These are phyloP conservation scores for Lemur catta DNA, from an alignment of 2,797 vertebrate genomes.

Conservation along the genomic window DNA sequence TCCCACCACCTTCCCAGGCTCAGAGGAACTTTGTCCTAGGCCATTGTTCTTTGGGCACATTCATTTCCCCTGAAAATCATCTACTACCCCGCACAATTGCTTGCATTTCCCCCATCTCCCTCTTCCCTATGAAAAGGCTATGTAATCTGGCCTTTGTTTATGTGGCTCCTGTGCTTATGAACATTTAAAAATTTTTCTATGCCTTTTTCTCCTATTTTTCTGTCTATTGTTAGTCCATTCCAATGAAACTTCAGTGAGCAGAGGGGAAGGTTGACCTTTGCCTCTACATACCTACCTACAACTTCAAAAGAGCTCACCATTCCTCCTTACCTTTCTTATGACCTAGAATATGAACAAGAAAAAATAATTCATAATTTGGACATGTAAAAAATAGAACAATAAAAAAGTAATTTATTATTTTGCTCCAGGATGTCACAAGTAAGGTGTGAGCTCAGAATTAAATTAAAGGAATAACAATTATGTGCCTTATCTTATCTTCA, in stretches of 20 bases:
- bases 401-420: neutral
- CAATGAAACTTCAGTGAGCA: neutral
- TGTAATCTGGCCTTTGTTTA: neutral
- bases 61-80: neutral
- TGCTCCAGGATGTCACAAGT: neutral
- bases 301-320: neutral
- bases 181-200: neutral
- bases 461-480: neutral
- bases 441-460: slow-evolving; percentile 23
- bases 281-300: neutral
- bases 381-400: neutral
- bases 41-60: neutral
- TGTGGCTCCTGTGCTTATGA: neutral
- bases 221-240: neutral
- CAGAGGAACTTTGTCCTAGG: neutral
- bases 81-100: neutral
- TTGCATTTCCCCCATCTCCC: neutral
- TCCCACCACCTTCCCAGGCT: neutral
- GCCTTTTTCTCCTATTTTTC: neutral
- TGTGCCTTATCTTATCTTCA: neutral
- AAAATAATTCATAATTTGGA: neutral
- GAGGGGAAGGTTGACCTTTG: neutral
- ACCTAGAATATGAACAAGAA: neutral
- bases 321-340: neutral
- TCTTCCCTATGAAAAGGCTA: neutral